Evolutionary conservation across 2,888 invertebrate species (phyloP).

Genomic region (Microctonus aethiopoides): DNA sequence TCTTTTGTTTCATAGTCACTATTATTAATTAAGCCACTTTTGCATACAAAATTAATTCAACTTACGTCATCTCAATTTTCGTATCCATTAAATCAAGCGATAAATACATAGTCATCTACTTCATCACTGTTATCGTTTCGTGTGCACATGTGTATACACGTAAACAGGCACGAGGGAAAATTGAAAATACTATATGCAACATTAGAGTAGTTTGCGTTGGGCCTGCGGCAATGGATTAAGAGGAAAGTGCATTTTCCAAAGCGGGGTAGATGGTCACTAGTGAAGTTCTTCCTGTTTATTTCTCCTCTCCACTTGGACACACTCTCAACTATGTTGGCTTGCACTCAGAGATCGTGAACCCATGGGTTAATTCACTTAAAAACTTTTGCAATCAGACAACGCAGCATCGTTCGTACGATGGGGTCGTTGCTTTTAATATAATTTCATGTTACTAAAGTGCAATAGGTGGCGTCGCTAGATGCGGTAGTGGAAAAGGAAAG

Average conservation of each 20-base stretch:
- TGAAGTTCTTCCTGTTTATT: slow-evolving; percentile 25
- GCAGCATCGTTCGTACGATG: slow-evolving; percentile 41
- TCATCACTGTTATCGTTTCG: slow-evolving; percentile 2
- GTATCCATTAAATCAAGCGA: slow-evolving; percentile 29
- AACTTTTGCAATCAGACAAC: slow-evolving; percentile 56
- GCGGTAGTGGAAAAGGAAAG: not conserved
- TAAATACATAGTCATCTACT: slow-evolving; percentile 13
- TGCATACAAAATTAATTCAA: slow-evolving; percentile 10
- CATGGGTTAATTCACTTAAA: slow-evolving; percentile 55
- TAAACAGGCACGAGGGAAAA: not conserved
- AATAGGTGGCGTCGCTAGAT: not conserved
- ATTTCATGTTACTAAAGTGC: slow-evolving; percentile 44
- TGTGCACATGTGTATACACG: not conserved
- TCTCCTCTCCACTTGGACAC: slow-evolving; percentile 25
- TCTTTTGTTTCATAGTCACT: not conserved
- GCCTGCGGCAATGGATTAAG: slow-evolving; percentile 11
- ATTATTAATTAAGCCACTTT: not conserved
- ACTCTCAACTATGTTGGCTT: slow-evolving; percentile 7
- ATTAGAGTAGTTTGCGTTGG: slow-evolving; percentile 13
- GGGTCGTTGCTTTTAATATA: slow-evolving; percentile 52
- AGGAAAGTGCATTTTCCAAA: slow-evolving; percentile 27
- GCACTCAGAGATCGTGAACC: slow-evolving; percentile 34
- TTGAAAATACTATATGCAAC: not conserved
- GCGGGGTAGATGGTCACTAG: slow-evolving; percentile 14
- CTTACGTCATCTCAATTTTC: slow-evolving; percentile 31